Conservation (phyloP, 2,888 invertebrate genomes). For the Drosophila meridionalis region DNA sequence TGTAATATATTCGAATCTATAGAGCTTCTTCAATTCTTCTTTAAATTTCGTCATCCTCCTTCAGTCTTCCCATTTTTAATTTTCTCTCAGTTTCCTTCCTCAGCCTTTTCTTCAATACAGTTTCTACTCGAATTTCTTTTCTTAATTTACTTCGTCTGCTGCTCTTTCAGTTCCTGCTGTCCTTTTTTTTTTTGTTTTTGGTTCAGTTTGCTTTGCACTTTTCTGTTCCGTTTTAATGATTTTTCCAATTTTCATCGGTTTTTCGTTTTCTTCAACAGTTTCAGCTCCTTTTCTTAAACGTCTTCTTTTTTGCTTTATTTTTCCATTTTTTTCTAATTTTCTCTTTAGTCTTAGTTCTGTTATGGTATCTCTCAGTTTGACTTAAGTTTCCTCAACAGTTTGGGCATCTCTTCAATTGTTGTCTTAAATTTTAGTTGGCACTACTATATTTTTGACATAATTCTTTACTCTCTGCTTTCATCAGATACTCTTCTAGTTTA, state of each 20-base stretch:
- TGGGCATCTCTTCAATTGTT: too few relatives aligned
- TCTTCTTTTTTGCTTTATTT: too few relatives aligned
- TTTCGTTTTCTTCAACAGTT: neutral
- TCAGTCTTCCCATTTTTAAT: neutral
- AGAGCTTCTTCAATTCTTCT: neutral
- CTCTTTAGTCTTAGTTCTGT: neutral
- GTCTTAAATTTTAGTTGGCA: too few relatives aligned
- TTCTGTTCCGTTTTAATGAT: neutral
- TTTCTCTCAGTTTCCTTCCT: neutral
- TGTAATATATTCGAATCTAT: neutral
- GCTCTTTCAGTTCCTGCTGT: neutral
- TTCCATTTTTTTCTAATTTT: neutral
- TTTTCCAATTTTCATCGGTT: neutral
- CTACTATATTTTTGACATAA: too few relatives aligned
- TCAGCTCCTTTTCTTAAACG: neutral
- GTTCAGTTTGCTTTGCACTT: neutral
- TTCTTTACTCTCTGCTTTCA: too few relatives aligned
- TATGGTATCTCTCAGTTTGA: too few relatives aligned
- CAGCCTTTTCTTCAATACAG: neutral
- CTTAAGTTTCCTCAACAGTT: too few relatives aligned
- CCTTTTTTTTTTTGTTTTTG: neutral
- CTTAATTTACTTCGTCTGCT: neutral
- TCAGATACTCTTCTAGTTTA: too few relatives aligned
- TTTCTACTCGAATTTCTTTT: neutral
- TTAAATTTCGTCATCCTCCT: neutral